phyloP scores from a whole-genome alignment of 2,888 invertebrate species.

The Parapristionchus giblindavisi region DNA sequence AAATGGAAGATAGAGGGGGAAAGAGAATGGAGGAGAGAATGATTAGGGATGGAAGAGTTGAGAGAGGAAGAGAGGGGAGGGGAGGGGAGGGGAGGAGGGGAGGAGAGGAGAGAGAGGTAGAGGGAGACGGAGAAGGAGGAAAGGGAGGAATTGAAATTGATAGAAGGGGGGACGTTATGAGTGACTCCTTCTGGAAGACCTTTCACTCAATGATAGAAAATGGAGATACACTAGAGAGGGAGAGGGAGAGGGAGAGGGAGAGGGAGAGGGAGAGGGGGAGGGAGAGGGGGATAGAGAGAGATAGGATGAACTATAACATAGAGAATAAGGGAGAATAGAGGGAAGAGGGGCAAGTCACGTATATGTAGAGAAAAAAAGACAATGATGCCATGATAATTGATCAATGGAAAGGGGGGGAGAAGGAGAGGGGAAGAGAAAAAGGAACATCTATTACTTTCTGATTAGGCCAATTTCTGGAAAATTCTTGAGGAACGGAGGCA shows the following conservation, averaged over 20 bases:
- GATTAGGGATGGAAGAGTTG: not conserved
- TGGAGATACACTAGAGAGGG: too few relatives aligned
- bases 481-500: too few relatives aligned
- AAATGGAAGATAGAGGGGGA: not conserved
- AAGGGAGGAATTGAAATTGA: conserved; percentile 4
- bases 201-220: too few relatives aligned
- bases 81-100: not conserved
- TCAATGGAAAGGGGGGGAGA: too few relatives aligned
- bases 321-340: conserved; percentile 20
- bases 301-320: conserved; percentile 27
- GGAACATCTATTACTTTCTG: too few relatives aligned
- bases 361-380: too few relatives aligned
- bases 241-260: not conserved
- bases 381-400: too few relatives aligned
- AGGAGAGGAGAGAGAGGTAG: not conserved
- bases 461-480: too few relatives aligned
- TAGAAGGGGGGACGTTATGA: not conserved
- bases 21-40: not conserved
- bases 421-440: too few relatives aligned
- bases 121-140: not conserved
- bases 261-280: not conserved
- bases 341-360: too few relatives aligned
- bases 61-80: not conserved
- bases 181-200: too few relatives aligned
- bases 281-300: conserved; percentile 4